Percentiles rank a stretch among this genome's conserved stretches.
phyloP scores from a whole-genome alignment of 2,797 vertebrate genomes.

The Phrynocephalus guinanensis region DNA sequence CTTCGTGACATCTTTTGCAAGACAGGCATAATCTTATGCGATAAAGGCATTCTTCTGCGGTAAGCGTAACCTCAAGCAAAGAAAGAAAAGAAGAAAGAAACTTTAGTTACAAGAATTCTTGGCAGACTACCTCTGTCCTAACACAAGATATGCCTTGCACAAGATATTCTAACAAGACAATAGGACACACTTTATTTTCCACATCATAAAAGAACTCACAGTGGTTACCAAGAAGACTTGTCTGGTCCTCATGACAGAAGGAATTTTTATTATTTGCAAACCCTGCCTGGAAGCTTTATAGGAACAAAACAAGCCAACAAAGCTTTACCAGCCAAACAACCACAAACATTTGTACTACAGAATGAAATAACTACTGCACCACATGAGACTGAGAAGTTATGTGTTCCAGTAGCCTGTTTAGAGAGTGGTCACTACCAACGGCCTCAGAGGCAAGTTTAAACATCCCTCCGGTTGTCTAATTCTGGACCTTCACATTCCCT shows the following conservation, averaged over 20 bases:
- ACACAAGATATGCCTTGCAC: constrained; percentile 10
- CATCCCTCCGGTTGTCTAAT: constrained; percentile 19
- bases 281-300: constrained; percentile 39
- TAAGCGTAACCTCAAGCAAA: neutral
- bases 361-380: constrained; percentile 38
- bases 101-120: neutral
- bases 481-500: constrained; percentile 14
- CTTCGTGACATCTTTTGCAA: neutral
- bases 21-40: no score
- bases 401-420: neutral
- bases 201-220: constrained; percentile 1
- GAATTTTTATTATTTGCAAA: constrained; percentile 39
- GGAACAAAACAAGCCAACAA: constrained; percentile 37
- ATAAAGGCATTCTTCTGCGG: neutral
- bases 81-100: neutral
- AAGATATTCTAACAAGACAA: neutral
- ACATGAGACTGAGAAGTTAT: constrained; percentile 27
- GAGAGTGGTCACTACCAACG: constrained; percentile 25
- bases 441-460: constrained; percentile 33
- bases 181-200: constrained; percentile 40
- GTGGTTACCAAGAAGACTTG: constrained; percentile 8
- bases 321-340: constrained; percentile 46
- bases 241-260: constrained; percentile 16
- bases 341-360: constrained; percentile 58
- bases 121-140: fast-evolving